Percentiles rank a stretch among this genome's conserved stretches.
These are phyloP conservation scores for Lycia hirtaria DNA, from an alignment of 2,888 invertebrate species.

Conservation along the genomic window DNA sequence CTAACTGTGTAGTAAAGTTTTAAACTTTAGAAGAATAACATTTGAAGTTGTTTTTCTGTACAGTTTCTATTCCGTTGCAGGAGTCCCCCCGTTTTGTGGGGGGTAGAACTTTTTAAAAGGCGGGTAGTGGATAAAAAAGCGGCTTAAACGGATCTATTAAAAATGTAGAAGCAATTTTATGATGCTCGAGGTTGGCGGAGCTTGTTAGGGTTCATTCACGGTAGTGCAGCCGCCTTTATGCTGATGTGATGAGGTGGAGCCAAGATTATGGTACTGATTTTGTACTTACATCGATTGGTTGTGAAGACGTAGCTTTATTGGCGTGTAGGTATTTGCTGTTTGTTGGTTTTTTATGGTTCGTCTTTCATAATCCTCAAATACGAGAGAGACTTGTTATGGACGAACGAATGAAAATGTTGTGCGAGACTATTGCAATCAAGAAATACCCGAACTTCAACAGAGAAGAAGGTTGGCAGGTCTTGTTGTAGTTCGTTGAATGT, in stretches of 20 bases:
- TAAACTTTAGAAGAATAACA: neutral
- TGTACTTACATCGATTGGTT: neutral
- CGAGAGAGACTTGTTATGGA: too few species aligned
- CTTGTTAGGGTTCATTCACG: conserved; percentile 67
- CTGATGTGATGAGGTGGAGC: conserved; percentile 14
- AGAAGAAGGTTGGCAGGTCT: too few species aligned
- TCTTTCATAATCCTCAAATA: too few species aligned
- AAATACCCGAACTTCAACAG: too few species aligned
- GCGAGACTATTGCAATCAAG: too few species aligned
- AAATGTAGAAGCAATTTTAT: conserved; percentile 78
- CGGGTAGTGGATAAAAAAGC: conserved; percentile 75
- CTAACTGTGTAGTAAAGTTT: too few species aligned
- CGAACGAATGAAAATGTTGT: too few species aligned
- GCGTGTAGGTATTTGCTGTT: too few species aligned
- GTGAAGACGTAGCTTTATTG: too few species aligned
- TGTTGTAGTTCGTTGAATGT: too few species aligned
- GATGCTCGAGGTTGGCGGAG: conserved; percentile 46
- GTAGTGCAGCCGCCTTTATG: conserved; percentile 31
- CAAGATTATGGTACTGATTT: neutral
- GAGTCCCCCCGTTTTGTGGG: conserved; percentile 25
- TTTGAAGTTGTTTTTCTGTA: neutral
- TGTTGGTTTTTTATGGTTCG: too few species aligned
- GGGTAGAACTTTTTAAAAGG: conserved; percentile 62
- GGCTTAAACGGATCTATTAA: conserved; percentile 81
- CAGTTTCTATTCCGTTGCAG: conserved; percentile 3